These are phyloP conservation scores for Dinoponera quadriceps DNA, from an alignment of 1,140 invertebrate genomes.

Conservation along the genomic window DNA sequence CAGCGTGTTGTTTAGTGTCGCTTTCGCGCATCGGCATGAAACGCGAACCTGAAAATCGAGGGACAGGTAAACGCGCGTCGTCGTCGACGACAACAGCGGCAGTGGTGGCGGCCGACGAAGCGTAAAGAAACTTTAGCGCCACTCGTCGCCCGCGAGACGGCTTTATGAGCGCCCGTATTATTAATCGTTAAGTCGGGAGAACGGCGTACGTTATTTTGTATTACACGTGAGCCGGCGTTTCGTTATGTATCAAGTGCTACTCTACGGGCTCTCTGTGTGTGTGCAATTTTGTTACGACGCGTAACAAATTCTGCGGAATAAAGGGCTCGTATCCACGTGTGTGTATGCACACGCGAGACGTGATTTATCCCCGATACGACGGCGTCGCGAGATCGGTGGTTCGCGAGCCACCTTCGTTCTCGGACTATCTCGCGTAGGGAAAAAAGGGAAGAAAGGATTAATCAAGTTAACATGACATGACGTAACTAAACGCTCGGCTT, in stretches of 20 bases:
- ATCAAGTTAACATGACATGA: no score
- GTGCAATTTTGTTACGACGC: neutral
- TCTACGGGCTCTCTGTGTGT: no score
- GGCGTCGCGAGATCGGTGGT: no score
- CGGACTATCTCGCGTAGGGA: no score
- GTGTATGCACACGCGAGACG: no score
- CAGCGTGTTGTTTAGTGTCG: conserved; percentile 41
- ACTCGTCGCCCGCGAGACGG: neutral
- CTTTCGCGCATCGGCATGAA: conserved; percentile 21
- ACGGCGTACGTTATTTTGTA: neutral
- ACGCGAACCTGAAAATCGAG: conserved; percentile 45
- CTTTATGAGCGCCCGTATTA: conserved; percentile 21
- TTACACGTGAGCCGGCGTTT: neutral
- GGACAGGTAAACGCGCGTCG: conserved; percentile 21
- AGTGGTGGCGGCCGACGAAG: conserved; percentile 8
- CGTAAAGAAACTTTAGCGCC: conserved; percentile 41
- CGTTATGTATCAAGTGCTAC: neutral
- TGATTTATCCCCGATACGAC: no score
- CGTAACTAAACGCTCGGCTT: no score
- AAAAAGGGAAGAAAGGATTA: no score
- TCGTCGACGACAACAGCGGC: neutral
- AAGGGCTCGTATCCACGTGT: neutral
- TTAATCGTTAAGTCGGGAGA: conserved; percentile 38
- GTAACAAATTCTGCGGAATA: neutral
- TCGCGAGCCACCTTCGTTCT: no score